Percentiles rank a stretch among this genome's conserved stretches.
These are phyloP conservation scores for human (Homo sapiens) DNA, from an alignment of 2,113 vertebrate genomes.

Conservation along the genomic window DNA sequence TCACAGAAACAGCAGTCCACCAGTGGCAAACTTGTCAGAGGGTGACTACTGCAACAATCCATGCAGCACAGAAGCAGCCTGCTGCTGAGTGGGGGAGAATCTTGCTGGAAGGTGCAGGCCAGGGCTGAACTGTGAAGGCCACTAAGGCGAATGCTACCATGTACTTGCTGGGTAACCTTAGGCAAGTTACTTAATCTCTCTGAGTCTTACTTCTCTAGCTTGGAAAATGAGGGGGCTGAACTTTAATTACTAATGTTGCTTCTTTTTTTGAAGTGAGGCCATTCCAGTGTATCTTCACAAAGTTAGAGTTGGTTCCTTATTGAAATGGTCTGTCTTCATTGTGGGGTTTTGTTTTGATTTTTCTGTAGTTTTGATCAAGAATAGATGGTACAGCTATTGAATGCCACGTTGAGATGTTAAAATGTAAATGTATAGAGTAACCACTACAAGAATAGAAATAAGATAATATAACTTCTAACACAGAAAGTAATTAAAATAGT, in stretches of 20 bases:
- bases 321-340: background rate
- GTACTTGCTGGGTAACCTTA: background rate
- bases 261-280: slow-evolving; percentile 33
- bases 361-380: slow-evolving; percentile 29
- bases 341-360: background rate
- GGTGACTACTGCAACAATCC: background rate
- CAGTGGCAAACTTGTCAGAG: background rate
- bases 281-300: background rate
- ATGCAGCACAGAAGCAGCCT: background rate
- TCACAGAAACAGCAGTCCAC: background rate
- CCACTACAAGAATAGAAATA: background rate
- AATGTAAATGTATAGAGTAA: background rate
- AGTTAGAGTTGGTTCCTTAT: background rate
- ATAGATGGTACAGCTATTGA: background rate
- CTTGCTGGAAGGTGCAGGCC: background rate
- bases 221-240: background rate
- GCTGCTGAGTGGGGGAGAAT: background rate
- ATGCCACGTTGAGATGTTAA: background rate
- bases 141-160: background rate
- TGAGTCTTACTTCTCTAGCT: background rate
- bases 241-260: background rate
- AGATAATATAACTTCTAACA: background rate
- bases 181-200: background rate
- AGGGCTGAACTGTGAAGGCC: background rate
- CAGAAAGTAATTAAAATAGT: background rate